A percentile compares a stretch with the other conserved stretches of the same genome.
Conservation (phyloP, 2,113 vertebrate genomes). For the Pithys albifrons region DNA sequence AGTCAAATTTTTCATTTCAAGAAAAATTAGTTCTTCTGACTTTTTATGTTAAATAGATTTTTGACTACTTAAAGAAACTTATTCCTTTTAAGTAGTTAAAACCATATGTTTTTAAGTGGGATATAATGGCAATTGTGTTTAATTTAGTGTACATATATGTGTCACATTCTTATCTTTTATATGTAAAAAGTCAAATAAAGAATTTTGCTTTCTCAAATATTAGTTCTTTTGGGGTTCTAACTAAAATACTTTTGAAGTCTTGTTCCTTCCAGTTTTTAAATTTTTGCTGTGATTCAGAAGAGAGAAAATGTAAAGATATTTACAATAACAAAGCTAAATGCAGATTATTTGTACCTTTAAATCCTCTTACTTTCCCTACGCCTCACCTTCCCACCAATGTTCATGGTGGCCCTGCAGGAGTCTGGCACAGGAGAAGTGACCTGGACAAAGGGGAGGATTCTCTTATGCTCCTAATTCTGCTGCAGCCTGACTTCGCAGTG, state of each 20-base stretch:
- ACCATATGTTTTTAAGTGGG: not conserved
- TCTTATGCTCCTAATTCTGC: not conserved
- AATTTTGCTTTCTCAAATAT: not conserved
- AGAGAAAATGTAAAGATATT: accelerated
- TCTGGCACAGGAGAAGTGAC: not conserved
- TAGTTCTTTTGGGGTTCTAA: not conserved
- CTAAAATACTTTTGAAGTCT: not conserved
- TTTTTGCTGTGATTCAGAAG: not conserved
- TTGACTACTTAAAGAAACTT: not conserved
- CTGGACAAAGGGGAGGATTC: not conserved
- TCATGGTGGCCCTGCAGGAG: not conserved
- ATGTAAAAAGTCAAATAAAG: not conserved
- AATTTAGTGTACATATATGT: accelerated
- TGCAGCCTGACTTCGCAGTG: not conserved
- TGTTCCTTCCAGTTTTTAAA: accelerated
- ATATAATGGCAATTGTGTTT: not conserved
- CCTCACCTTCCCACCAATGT: not conserved
- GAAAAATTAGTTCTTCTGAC: not conserved
- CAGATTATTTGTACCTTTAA: not conserved
- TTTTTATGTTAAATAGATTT: not conserved
- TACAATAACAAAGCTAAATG: not conserved
- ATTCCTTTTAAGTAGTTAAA: not conserved
- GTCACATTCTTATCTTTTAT: not conserved
- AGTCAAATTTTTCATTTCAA: not conserved
- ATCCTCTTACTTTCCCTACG: not conserved